These are phyloP conservation scores for Urocitellus parryii DNA, from an alignment of 2,113 vertebrate species.

Conservation along the genomic window DNA sequence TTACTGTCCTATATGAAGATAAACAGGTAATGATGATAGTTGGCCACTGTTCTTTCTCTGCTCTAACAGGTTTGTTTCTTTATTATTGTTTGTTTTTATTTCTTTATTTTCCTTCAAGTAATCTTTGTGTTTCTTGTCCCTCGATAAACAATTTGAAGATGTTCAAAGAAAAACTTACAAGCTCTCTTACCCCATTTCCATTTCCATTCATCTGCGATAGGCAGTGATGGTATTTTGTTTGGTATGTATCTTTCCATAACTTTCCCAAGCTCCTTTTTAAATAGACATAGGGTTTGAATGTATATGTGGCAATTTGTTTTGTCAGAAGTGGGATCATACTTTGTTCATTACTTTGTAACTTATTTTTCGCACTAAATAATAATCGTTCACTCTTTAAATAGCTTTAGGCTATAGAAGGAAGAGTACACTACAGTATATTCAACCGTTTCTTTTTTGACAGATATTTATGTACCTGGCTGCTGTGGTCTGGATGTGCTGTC, in stretches of 20 bases:
- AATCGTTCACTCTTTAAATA: not conserved
- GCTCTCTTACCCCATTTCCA: too few species aligned
- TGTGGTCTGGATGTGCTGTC: not conserved
- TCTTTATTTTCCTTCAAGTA: not conserved
- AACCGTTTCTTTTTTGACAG: not conserved
- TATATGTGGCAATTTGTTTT: not conserved
- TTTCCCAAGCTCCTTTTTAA: not conserved
- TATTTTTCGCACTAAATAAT: not conserved
- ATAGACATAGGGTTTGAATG: not conserved
- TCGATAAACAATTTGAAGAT: constrained; percentile 3
- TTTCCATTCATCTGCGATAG: not conserved
- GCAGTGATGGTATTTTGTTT: not conserved
- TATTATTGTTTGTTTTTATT: not conserved
- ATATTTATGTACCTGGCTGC: not conserved
- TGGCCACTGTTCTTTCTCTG: not conserved
- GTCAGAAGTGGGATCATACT: not conserved
- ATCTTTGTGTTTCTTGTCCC: not conserved
- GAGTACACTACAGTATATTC: not conserved
- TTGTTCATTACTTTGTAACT: not conserved
- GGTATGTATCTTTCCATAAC: not conserved
- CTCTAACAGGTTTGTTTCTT: not conserved
- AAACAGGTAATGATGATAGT: not conserved
- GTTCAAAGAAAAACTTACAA: not conserved
- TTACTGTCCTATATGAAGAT: not conserved
- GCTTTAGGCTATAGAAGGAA: not conserved